Evolutionary conservation across 2,888 invertebrate genomes (phyloP).

Genomic region (Acanthosepion pharaonis): DNA sequence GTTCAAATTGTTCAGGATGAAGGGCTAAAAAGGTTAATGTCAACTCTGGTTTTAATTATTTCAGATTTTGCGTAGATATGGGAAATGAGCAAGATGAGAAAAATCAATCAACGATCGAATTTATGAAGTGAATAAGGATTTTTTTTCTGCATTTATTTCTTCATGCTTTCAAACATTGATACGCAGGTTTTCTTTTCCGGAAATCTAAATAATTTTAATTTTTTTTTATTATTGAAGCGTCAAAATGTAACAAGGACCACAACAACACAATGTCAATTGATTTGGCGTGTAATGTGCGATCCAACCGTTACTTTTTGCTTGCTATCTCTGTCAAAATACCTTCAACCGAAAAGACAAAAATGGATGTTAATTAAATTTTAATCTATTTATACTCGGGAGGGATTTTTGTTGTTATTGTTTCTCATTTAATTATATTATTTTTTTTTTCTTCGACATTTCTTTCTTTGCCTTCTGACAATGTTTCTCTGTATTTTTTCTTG

Average conservation of each 20-base stretch:
- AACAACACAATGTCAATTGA: background rate
- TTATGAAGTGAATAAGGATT: too few species aligned
- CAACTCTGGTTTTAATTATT: too few species aligned
- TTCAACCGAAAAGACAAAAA: background rate
- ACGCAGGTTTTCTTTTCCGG: background rate
- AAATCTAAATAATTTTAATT: background rate
- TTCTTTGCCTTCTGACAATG: too few species aligned
- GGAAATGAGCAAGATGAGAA: too few species aligned
- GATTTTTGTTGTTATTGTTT: background rate
- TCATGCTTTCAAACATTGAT: background rate
- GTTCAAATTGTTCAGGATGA: too few species aligned
- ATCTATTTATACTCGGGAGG: background rate
- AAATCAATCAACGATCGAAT: too few species aligned
- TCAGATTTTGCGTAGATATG: too few species aligned
- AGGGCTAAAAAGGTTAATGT: too few species aligned
- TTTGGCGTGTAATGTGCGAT: background rate
- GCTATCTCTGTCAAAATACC: background rate
- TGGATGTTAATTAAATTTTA: slow-evolving; percentile 33
- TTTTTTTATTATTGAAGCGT: background rate
- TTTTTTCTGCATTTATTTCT: background rate
- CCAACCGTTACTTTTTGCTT: background rate
- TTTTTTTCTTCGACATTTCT: background rate
- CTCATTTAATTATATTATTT: background rate
- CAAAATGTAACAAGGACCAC: background rate
- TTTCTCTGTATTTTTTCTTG: background rate